Base-by-base conservation (phyloP, 2,888 invertebrate genomes). In the Hemistola chrysoprasaria region DNA sequence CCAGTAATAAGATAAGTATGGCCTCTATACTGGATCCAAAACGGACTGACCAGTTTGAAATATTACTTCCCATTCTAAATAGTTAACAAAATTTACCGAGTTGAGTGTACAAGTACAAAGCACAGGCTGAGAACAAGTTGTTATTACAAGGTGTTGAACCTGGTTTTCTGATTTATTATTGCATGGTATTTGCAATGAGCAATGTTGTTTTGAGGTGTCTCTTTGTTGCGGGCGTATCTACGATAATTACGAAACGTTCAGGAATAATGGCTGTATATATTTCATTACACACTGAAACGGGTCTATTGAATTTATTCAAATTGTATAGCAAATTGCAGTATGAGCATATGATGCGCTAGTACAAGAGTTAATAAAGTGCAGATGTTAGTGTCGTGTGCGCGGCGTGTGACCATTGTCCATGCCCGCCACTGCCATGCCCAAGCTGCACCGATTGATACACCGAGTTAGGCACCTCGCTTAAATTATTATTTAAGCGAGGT, bases 71-170 rank as follows among this genome's bases (percentile, higher is more conserved):
- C 66, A 70, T 69, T 70, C 69, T 72, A 73, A 78, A 71, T 73
- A 77, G 71, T 62, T 54, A 57, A 64, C 63, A 70, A 71, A 71
- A 76, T 75, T 72, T 76, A 71, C 67, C 51, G 58, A 57, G 50
- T 50, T 57, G 55, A 62, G 59, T 59, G 54, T 63, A 71, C 70
- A 72, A 71, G 54, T 62, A 71, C 70, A 72, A 71, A 70, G 65
- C 65, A 62, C 51, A 61, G 63, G 56, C 62, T 55, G 61, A 57
- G 64, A 73, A 78, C 77, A 76, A 78, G 71, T 75, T 78, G 79
- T 80, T 78, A 75, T 72, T 78, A 80, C 75, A 76, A 79, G 77
- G 78, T 79, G 80, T 79, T 79, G 77, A 78, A 78, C 72, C 77
- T 75, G 78, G 70, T 78, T 80, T 75, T 68, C 71, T 81, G 78